phyloP scores from a whole-genome alignment of 2,797 vertebrate species.

The Delichon dasypus region DNA sequence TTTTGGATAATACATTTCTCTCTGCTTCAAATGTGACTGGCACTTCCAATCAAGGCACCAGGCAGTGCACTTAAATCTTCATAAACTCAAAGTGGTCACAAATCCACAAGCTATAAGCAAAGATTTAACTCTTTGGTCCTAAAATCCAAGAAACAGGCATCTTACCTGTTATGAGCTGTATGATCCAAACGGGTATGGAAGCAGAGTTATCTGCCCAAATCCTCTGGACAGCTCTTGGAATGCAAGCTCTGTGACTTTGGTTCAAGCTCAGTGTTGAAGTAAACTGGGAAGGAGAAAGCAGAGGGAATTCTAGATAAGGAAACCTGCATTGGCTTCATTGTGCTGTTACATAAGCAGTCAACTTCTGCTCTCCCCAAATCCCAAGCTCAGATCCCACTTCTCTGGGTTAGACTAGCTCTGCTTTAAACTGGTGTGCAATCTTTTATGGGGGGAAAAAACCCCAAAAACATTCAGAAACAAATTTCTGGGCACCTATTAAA shows the following conservation, averaged over 20 bases:
- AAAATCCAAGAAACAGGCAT: rapidly evolving
- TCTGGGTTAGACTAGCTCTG: background rate
- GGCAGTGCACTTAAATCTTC: background rate
- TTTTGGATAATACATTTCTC: background rate
- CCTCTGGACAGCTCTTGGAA: background rate
- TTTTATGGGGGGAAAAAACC: background rate
- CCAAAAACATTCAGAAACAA: background rate
- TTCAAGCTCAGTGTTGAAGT: background rate
- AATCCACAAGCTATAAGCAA: background rate
- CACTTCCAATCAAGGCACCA: background rate
- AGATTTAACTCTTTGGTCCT: background rate
- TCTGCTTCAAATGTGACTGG: background rate
- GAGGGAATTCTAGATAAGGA: background rate
- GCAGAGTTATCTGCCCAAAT: background rate
- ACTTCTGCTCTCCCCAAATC: background rate
- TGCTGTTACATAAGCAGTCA: background rate
- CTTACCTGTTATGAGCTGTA: background rate
- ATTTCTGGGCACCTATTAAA: background rate
- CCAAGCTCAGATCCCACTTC: background rate
- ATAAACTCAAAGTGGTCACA: background rate
- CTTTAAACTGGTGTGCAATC: background rate
- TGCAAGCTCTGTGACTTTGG: background rate
- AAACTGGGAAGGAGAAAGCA: background rate
- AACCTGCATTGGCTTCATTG: background rate
- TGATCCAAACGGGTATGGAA: background rate